phyloP scores from a whole-genome alignment of 53 echinoderm and acorn worm species.

The Glandiceps talaboti region DNA sequence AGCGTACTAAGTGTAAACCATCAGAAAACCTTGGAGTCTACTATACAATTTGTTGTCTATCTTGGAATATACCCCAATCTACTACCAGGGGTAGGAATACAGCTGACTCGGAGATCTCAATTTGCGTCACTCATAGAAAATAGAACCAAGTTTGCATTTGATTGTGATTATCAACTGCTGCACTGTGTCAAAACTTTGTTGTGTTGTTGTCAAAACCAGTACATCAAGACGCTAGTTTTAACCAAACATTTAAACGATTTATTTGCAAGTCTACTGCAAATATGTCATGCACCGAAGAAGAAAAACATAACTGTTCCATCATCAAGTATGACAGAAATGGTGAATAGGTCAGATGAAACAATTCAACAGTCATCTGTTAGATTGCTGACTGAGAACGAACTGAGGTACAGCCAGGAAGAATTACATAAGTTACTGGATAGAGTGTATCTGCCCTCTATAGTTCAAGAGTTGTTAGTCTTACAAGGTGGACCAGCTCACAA shows the following conservation, averaged over 20 bases:
- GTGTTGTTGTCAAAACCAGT: constrained; percentile 40
- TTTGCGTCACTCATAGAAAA: constrained; percentile 18
- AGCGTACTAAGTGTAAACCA: constrained; percentile 73
- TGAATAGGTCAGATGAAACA: not conserved
- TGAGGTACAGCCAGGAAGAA: constrained; percentile 26
- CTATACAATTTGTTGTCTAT: constrained; percentile 63
- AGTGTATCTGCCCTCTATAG: constrained; percentile 70
- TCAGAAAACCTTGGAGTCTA: constrained; percentile 41
- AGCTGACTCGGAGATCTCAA: constrained; percentile 50
- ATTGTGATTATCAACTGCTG: constrained; percentile 17
- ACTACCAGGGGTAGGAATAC: constrained; percentile 70
- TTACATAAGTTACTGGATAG: constrained; percentile 37
- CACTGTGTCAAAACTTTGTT: constrained; percentile 30
- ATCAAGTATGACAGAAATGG: not conserved
- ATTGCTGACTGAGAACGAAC: not conserved
- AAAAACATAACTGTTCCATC: constrained; percentile 2
- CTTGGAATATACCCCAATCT: constrained; percentile 68
- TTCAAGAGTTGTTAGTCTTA: constrained; percentile 69
- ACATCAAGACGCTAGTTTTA: constrained; percentile 62
- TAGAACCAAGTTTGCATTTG: constrained; percentile 3
- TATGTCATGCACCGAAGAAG: constrained; percentile 5
- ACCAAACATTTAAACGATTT: constrained; percentile 77
- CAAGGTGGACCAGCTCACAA: constrained; percentile 71
- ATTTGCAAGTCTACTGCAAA: constrained; percentile 56
- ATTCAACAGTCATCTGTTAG: not conserved